Evolutionary conservation across 2,888 invertebrate species (phyloP).

Genomic region (Acleris emargana): DNA sequence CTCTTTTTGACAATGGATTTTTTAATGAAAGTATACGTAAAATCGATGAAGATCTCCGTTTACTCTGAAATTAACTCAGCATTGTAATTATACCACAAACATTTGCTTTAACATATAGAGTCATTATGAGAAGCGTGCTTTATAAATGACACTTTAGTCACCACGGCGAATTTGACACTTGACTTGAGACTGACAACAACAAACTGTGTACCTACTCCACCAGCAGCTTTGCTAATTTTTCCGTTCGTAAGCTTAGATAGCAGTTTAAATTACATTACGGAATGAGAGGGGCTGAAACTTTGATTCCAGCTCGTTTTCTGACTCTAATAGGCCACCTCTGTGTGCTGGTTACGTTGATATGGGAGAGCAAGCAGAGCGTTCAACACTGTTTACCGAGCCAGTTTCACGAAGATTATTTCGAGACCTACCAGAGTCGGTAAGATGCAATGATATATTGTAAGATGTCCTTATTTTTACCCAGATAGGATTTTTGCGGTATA

Average conservation of each 20-base stretch:
- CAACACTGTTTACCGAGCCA: constrained; percentile 80
- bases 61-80: too few relatives aligned
- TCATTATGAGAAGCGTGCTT: neutral
- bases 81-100: too few relatives aligned
- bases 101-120: neutral
- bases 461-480: constrained; percentile 42
- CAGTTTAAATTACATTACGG: constrained; percentile 44
- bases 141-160: neutral
- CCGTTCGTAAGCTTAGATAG: constrained; percentile 7
- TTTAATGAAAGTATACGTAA: too few relatives aligned
- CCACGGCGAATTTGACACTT: constrained; percentile 15
- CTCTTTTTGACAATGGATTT: too few relatives aligned
- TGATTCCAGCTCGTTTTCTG: constrained; percentile 88
- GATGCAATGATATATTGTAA: too few relatives aligned
- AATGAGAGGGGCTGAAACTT: constrained; percentile 74
- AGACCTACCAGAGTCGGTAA: constrained; percentile 84
- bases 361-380: constrained; percentile 84
- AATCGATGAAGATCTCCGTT: too few relatives aligned
- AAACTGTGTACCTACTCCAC: neutral
- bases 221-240: constrained; percentile 7
- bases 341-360: constrained; percentile 86
- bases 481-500: too few relatives aligned
- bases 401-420: constrained; percentile 73
- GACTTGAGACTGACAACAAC: constrained; percentile 6
- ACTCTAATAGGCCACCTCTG: constrained; percentile 88